These are phyloP conservation scores for Sciurus niger DNA, from an alignment of 2,113 vertebrate genomes.

Conservation along the genomic window DNA sequence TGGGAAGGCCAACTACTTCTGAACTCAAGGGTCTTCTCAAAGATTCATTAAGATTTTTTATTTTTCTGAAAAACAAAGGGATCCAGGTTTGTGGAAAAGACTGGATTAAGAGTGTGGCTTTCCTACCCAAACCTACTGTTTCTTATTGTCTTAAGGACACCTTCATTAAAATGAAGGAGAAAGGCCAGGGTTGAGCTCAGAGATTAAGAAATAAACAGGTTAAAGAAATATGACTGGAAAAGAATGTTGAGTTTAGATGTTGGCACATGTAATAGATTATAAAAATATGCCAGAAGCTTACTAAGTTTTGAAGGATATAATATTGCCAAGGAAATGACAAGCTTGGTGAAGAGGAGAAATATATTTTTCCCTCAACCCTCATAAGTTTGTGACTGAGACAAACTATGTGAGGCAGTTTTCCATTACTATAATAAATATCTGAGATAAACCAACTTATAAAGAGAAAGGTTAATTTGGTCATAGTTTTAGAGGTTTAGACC, in stretches of 20 bases:
- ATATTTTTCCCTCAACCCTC: background rate
- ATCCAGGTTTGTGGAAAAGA: background rate
- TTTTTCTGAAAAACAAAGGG: background rate
- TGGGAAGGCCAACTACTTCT: background rate
- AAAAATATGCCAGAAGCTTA: background rate
- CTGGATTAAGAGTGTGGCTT: background rate
- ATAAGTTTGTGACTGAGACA: background rate
- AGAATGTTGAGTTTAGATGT: background rate
- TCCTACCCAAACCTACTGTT: background rate
- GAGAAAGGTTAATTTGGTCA: background rate
- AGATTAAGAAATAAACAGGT: background rate
- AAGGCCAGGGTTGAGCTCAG: background rate
- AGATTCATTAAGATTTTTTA: background rate
- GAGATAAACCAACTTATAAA: background rate
- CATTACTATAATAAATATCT: background rate
- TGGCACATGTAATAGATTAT: background rate
- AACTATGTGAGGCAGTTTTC: background rate
- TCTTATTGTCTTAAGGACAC: background rate
- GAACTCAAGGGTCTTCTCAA: background rate
- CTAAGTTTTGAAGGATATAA: background rate
- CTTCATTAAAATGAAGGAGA: conserved; percentile 9
- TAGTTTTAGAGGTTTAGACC: background rate
- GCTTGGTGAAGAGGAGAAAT: background rate
- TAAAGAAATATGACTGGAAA: background rate
- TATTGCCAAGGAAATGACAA: background rate